Percentiles rank a stretch among this genome's conserved stretches.
Evolutionary conservation across 2,113 vertebrate genomes (phyloP).

Genomic region (Silurus asotus): DNA sequence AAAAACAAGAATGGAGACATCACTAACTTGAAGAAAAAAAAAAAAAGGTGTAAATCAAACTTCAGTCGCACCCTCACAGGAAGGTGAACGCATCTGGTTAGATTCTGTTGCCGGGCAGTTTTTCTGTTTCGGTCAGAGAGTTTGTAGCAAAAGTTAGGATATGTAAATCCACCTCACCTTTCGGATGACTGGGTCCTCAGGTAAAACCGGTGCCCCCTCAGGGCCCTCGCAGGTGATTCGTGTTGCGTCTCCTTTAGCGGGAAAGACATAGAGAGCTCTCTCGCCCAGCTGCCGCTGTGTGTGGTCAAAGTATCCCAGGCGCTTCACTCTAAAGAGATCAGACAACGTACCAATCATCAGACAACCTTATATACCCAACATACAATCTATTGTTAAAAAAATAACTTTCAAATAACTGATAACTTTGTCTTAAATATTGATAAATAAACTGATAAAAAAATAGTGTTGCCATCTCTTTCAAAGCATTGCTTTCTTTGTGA

Average conservation of each 20-base stretch:
- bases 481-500: neutral
- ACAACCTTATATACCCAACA: neutral
- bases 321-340: conserved; percentile 79
- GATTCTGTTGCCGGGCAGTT: neutral
- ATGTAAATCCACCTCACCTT: conserved; percentile 68
- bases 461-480: neutral
- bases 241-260: conserved; percentile 89
- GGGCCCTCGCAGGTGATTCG: conserved; percentile 92
- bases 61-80: neutral
- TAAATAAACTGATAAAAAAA: no score
- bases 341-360: neutral
- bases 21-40: neutral
- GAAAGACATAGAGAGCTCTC: conserved; percentile 91
- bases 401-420: neutral
- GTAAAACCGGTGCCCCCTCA: conserved; percentile 84
- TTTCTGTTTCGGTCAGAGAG: neutral
- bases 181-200: conserved; percentile 87
- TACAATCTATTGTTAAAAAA: neutral
- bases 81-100: neutral
- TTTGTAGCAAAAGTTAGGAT: neutral
- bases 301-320: conserved; percentile 95
- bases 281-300: conserved; percentile 95
- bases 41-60: neutral
- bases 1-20: neutral
- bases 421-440: neutral